Base-by-base conservation (phyloP, 1,140 invertebrate genomes). In the Hydropsyche tenuis region DNA sequence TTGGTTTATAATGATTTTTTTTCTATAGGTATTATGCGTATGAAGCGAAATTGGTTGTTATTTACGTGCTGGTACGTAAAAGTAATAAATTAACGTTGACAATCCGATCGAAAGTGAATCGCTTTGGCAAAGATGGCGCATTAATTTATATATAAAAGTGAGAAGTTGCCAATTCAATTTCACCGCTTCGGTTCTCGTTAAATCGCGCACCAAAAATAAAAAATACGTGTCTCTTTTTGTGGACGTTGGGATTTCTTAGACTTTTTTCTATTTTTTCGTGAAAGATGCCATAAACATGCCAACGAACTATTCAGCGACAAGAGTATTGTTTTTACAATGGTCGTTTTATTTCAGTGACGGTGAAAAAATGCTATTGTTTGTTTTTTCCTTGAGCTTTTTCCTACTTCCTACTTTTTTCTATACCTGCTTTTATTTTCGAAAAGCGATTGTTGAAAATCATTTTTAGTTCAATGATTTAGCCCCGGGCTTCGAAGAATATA, bases 121-220 rank as follows among this genome's bases (percentile, higher is more conserved):
- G 30, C 48, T 70, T n/a, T 70, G 68, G 68, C 68, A 70, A 37
- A n/a, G 18, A 5, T 2, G 27, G 27, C 45, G 51, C 68, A 70
- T 70, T 25, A 70, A 70, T 70, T 70, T 46, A 48, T 48, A 48
- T 68, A 68, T 48, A 43, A 22, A 70, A 56, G 16, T 27, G 37
- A 18, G 27, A 20, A 37, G 27, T 60, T 70, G 68, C 68, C 68
- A 70, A 70, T 70, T 70, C 37, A 70, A 43, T 70, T 70, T 70
- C 51, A 30, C 68, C 20, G 22, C 56, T 25, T 60, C 22, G 4
- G 25, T 22, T 16, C 48, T 18, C 6, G 16, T 18, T 53, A 20
- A 53, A 53, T 20, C 16, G n/a, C 18, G n/a, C 48, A 18, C 7
- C 7, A 1, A 53, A 46, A 46, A 46, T 46, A 12, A 12, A 1